Evolutionary conservation across 2,888 invertebrate genomes (phyloP).

Genomic region (Frankliniella fusca): DNA sequence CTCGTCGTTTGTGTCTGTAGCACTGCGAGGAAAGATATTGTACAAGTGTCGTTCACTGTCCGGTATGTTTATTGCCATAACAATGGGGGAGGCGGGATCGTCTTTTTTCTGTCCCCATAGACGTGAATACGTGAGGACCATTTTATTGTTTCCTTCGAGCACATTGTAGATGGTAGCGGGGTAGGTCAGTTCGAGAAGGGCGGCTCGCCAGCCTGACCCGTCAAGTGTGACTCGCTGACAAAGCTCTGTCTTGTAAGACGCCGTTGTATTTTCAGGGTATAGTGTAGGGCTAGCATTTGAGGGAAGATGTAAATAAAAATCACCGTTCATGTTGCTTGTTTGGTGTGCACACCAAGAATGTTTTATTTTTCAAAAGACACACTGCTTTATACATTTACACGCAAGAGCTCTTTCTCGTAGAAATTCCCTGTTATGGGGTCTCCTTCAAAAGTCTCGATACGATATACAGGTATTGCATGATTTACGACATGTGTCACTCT

Average conservation of each 20-base stretch:
- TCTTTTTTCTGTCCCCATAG: background rate
- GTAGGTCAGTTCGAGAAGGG: background rate
- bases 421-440: background rate
- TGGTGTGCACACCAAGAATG: background rate
- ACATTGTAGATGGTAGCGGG: background rate
- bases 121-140: background rate
- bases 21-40: background rate
- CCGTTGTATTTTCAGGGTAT: background rate
- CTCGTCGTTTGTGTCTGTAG: too few species aligned
- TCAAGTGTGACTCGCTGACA: background rate
- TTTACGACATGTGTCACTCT: background rate
- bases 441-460: background rate
- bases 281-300: background rate
- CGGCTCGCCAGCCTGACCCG: background rate
- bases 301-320: background rate
- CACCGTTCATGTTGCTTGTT: background rate
- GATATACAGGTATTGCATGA: background rate
- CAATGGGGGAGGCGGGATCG: too few species aligned
- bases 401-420: background rate
- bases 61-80: too few species aligned
- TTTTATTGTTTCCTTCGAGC: background rate
- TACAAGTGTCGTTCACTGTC: background rate
- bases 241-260: background rate
- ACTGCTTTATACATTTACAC: background rate
- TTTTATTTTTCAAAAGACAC: background rate